A percentile compares a stretch with the other conserved stretches of the same genome.
phyloP scores from a whole-genome alignment of 2,113 vertebrate species.

The Danionella cerebrum region DNA sequence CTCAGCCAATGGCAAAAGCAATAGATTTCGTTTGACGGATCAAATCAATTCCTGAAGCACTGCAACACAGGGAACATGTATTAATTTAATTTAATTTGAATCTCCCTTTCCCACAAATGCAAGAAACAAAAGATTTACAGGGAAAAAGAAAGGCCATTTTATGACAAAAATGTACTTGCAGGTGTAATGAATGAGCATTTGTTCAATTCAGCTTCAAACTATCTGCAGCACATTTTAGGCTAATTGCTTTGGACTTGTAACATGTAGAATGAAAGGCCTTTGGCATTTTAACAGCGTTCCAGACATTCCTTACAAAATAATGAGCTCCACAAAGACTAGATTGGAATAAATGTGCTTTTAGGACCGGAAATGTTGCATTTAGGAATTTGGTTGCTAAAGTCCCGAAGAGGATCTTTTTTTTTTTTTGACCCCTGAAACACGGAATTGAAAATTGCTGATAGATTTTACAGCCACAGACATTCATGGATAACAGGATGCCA shows the following conservation, averaged over 20 bases:
- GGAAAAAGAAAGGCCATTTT: constrained; percentile 28
- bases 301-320: constrained; percentile 27
- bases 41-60: too few species aligned
- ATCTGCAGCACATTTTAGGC: constrained; percentile 30
- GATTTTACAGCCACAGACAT: constrained; percentile 7
- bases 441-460: constrained; percentile 10
- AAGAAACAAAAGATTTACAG: constrained; percentile 50
- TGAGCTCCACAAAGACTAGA: constrained; percentile 12
- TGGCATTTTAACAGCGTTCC: constrained; percentile 37
- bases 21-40: too few species aligned
- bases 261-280: constrained; percentile 29
- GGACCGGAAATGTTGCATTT: constrained; percentile 19
- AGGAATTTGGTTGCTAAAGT: constrained; percentile 14
- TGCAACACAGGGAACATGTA: too few species aligned
- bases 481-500: constrained; percentile 6
- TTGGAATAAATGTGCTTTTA: constrained; percentile 19
- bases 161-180: constrained; percentile 11
- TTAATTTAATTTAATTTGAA: too few species aligned
- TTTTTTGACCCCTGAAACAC: constrained; percentile 28
- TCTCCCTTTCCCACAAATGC: constrained; percentile 43
- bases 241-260: constrained; percentile 42
- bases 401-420: constrained; percentile 1
- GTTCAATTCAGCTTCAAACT: constrained; percentile 29
- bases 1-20: too few species aligned
- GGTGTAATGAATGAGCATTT: constrained; percentile 34